Conservation (phyloP, 2,888 invertebrate species). For the Lampropteryx suffumata region DNA sequence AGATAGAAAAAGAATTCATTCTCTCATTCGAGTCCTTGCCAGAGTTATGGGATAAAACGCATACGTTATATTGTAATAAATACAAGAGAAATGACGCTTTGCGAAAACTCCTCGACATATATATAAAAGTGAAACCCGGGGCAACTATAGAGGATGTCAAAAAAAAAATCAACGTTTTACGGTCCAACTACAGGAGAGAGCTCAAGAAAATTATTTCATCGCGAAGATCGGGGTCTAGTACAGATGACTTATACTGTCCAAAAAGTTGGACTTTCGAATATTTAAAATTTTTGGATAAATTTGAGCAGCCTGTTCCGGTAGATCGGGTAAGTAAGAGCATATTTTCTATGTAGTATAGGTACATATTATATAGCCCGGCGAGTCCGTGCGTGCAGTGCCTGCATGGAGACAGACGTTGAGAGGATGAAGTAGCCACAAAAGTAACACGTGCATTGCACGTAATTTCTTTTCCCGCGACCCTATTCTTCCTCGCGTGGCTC, state of each 20-base stretch:
- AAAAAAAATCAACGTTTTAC: constrained; percentile 16
- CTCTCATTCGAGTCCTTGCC: constrained; percentile 12
- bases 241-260: constrained; percentile 21
- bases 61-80: constrained; percentile 19
- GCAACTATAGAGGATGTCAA: constrained; percentile 5
- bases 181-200: constrained; percentile 23
- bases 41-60: constrained; percentile 17
- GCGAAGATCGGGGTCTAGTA: constrained; percentile 18
- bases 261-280: constrained; percentile 27
- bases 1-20: constrained; percentile 17
- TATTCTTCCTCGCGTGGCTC: no score
- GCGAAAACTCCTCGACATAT: constrained; percentile 19
- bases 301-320: constrained; percentile 22
- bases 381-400: constrained; percentile 13
- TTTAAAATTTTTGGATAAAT: constrained; percentile 21
- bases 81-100: constrained; percentile 21
- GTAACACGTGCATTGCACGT: constrained; percentile 9
- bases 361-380: constrained; percentile 15
- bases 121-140: constrained; percentile 20
- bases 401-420: constrained; percentile 12
- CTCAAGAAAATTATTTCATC: constrained; percentile 25
- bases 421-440: constrained; percentile 8
- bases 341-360: constrained; percentile 20
- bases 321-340: constrained; percentile 17
- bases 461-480: constrained; percentile 4